A percentile compares a stretch with the other conserved stretches of the same genome.
phyloP scores from a whole-genome alignment of 2,888 invertebrate species.

The Apantesis nais region DNA sequence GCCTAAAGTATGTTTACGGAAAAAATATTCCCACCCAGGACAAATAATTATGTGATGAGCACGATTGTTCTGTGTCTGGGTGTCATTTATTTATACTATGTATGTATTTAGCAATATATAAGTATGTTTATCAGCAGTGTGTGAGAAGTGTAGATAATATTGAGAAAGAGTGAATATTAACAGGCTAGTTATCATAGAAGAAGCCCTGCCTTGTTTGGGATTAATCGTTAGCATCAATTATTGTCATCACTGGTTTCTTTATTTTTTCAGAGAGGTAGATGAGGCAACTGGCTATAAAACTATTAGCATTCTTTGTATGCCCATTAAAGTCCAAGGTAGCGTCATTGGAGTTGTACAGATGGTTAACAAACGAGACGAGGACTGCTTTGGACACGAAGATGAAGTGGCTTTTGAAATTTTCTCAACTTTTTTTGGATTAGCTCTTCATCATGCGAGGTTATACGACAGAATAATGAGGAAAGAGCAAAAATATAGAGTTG shows the following conservation, averaged over 20 bases:
- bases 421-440: constrained; percentile 94
- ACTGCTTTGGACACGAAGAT: constrained; percentile 87
- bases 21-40: too few species aligned
- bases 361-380: constrained; percentile 89
- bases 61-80: too few species aligned
- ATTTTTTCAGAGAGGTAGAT: constrained; percentile 83
- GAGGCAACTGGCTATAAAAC: constrained; percentile 89
- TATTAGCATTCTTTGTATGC: constrained; percentile 93
- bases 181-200: too few species aligned
- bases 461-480: constrained; percentile 93
- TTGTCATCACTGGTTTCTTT: neutral
- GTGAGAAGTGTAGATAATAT: too few species aligned
- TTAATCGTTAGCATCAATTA: neutral
- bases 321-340: constrained; percentile 91
- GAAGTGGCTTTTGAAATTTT: constrained; percentile 94
- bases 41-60: too few species aligned
- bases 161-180: too few species aligned
- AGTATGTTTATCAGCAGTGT: too few species aligned
- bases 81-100: too few species aligned
- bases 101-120: too few species aligned
- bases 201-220: too few species aligned
- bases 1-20: too few species aligned
- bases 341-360: constrained; percentile 95
- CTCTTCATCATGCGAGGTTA: constrained; percentile 93
- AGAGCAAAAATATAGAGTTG: constrained; percentile 93